Base-by-base conservation (phyloP, 2,888 invertebrate genomes). In the Mycalesis mineus region DNA sequence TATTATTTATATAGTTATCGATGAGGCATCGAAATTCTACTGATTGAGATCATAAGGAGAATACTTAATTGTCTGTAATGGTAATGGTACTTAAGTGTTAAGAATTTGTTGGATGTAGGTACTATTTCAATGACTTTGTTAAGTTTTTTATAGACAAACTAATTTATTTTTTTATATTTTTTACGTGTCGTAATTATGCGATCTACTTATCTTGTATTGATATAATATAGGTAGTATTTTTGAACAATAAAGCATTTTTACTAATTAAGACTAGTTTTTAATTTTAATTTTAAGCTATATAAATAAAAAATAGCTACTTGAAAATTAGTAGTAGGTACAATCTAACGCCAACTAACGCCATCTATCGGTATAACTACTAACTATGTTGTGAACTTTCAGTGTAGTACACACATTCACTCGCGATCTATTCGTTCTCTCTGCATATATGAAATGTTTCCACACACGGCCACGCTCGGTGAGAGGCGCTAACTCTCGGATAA, bases 271-370 rank as follows among this genome's bases (percentile, higher is more conserved):
- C n/a, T n/a, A n/a, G n/a, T n/a, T n/a, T n/a, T n/a, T n/a, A n/a
- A n/a, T n/a, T n/a, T n/a, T n/a, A n/a, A n/a, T n/a, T n/a, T n/a
- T n/a, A n/a, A n/a, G n/a, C n/a, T n/a, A n/a, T n/a, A n/a, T n/a
- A n/a, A n/a, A n/a, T n/a, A n/a, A n/a, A n/a, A n/a, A n/a, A n/a
- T n/a, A n/a, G n/a, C n/a, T n/a, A n/a, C n/a, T n/a, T n/a, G n/a
- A n/a, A n/a, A n/a, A 22, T 22, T 22, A 22, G 22, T 22, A 4
- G 22, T 4, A 22, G 5, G 2, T 11, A 17, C 9, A 41, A 7
- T 36, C 22, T 44, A 28, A 50, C 17, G 28, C 1, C 15, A 52
- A 9, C 40, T 42, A 48, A 13, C 59, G 56, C 59, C 62, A 62
- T 54, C 62, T 62, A 51, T 31, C 40, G 22, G 37, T n/a, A 15